A percentile compares a stretch with the other conserved stretches of the same genome.
Conservation (phyloP, 2,113 vertebrate species). For the Peromyscus leucopus region DNA sequence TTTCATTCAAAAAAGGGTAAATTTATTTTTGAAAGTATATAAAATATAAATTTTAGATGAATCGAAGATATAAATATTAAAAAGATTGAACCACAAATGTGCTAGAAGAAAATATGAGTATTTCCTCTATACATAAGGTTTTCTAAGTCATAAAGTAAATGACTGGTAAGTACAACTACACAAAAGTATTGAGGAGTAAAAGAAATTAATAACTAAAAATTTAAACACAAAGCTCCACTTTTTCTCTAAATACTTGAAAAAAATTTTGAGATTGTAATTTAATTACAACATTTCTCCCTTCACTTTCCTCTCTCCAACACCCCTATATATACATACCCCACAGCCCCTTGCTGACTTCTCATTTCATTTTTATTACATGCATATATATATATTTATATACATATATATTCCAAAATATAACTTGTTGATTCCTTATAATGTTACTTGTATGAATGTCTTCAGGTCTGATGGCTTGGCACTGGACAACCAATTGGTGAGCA, state of each 20-base stretch:
- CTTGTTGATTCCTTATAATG: not conserved
- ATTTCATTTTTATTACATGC: not conserved
- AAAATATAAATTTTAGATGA: slow-evolving; percentile 42
- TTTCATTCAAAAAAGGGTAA: slow-evolving; percentile 10
- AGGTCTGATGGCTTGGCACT: not conserved
- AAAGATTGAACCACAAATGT: slow-evolving; percentile 26
- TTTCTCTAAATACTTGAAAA: not conserved
- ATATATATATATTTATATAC: not conserved
- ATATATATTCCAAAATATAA: not conserved
- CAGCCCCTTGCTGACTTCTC: not conserved
- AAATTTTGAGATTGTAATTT: not conserved
- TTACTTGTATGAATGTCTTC: not conserved
- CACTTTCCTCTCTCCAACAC: not conserved
- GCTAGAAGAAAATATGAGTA: slow-evolving; percentile 48
- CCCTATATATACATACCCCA: not conserved
- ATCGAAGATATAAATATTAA: slow-evolving; percentile 41
- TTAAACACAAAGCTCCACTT: not conserved
- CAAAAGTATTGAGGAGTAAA: slow-evolving; percentile 16
- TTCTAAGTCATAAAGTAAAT: slow-evolving; percentile 12
- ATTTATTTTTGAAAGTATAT: not conserved
- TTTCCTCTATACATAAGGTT: not conserved
- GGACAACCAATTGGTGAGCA: not conserved
- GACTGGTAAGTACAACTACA: not conserved
- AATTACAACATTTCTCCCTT: not conserved
- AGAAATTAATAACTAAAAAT: not conserved